phyloP scores from a whole-genome alignment of 2,888 invertebrate species.

The Mimas tiliae region DNA sequence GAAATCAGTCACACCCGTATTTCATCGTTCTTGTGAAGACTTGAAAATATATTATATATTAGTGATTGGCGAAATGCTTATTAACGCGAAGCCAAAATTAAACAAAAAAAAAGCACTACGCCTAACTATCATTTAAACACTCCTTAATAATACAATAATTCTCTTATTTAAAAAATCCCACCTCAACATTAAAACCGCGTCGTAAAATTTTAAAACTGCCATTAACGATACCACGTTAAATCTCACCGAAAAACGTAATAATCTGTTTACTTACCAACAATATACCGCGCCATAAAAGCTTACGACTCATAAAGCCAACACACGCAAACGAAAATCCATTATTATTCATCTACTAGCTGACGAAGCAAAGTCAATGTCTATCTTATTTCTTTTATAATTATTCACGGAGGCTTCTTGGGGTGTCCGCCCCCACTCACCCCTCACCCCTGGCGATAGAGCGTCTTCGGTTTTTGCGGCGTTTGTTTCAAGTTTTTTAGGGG shows the following conservation, averaged over 20 bases:
- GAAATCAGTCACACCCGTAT: too few relatives aligned
- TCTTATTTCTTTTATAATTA: constrained; percentile 85
- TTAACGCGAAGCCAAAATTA: too few relatives aligned
- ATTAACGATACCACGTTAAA: constrained; percentile 17
- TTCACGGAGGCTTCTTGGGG: constrained; percentile 67
- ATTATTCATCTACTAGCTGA: constrained; percentile 82
- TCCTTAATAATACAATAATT: neutral
- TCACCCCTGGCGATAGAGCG: constrained; percentile 63
- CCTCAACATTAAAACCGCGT: neutral
- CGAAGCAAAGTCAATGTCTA: constrained; percentile 82
- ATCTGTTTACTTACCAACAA: constrained; percentile 62
- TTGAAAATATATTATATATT: too few relatives aligned
- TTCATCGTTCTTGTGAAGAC: too few relatives aligned
- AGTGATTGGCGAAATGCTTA: too few relatives aligned
- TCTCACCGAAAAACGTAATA: constrained; percentile 50
- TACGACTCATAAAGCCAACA: constrained; percentile 69
- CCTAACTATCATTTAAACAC: neutral
- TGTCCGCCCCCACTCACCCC: constrained; percentile 46
- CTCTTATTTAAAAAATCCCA: neutral
- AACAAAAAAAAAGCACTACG: too few relatives aligned
- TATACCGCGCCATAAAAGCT: constrained; percentile 64
- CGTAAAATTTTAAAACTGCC: constrained; percentile 20
- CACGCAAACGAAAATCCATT: constrained; percentile 81
- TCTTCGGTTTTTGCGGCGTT: constrained; percentile 85
- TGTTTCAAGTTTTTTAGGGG: constrained; percentile 85